phyloP scores from a whole-genome alignment of 1,140 invertebrate species.

The Rhysida immarginata region DNA sequence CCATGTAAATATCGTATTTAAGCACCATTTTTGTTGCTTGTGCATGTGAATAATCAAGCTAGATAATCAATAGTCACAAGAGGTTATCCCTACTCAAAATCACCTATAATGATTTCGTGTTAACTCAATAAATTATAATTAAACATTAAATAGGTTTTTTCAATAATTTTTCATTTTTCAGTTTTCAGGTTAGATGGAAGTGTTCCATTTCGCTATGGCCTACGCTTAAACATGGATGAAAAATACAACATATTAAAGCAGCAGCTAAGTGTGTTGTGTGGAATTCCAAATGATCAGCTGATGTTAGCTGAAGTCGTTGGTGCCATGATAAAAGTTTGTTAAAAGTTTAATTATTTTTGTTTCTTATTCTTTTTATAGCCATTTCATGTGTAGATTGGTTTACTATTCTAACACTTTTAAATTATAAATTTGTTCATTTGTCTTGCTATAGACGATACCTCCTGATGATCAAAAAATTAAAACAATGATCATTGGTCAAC shows the following conservation, averaged over 20 bases:
- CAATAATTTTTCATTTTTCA: constrained; percentile 31
- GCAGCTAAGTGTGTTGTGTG: constrained; percentile 46
- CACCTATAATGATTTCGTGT: too few relatives aligned
- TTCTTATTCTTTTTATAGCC: too few relatives aligned
- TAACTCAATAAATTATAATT: too few relatives aligned
- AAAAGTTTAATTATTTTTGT: constrained; percentile 2
- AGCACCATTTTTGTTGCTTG: too few relatives aligned
- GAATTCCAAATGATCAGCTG: constrained; percentile 42
- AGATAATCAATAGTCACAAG: too few relatives aligned
- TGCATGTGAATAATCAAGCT: too few relatives aligned
- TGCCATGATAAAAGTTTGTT: constrained; percentile 42
- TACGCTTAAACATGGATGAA: constrained; percentile 61
- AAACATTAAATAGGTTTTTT: too few relatives aligned
- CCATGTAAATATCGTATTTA: too few relatives aligned
- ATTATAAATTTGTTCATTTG: constrained; percentile 10
- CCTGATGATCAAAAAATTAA: constrained; percentile 36
- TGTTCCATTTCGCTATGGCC: constrained; percentile 61
- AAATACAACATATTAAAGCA: constrained; percentile 54
- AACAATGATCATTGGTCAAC: constrained; percentile 28
- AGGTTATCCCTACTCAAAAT: too few relatives aligned
- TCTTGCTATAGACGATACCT: constrained; percentile 28
- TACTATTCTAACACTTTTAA: neutral
- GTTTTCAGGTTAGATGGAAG: constrained; percentile 61
- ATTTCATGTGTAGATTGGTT: neutral
- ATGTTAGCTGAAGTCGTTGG: constrained; percentile 50